Evolutionary conservation across 2,113 vertebrate species (phyloP).

Genomic region (Heteronetta atricapilla): DNA sequence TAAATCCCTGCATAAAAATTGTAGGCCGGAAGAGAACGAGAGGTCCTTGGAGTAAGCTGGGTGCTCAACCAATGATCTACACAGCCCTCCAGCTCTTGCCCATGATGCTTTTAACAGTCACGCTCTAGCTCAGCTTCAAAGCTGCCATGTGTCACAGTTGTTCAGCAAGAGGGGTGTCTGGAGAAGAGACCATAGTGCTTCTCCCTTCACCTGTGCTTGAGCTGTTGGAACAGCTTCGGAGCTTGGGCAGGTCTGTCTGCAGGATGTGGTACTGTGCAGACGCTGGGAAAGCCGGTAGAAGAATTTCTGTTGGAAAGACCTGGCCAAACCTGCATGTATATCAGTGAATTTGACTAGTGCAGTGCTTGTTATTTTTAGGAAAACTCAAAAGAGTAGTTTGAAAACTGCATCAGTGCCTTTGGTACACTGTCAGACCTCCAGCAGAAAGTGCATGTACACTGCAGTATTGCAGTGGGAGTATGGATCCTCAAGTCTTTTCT

Average conservation of each 20-base stretch:
- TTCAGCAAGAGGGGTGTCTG: neutral
- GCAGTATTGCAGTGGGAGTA: neutral
- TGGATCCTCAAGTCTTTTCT: neutral
- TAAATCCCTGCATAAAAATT: neutral
- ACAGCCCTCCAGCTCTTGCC: neutral
- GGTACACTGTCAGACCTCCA: neutral
- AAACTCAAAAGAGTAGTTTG: neutral
- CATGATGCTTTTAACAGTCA: neutral
- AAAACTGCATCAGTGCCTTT: neutral
- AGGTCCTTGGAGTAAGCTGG: neutral
- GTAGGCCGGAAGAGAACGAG: neutral
- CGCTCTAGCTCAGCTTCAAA: neutral
- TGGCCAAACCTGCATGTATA: neutral
- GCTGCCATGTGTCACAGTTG: neutral
- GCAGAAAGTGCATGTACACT: fast-evolving
- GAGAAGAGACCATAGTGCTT: neutral
- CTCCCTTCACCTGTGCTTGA: neutral
- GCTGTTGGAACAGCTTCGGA: neutral
- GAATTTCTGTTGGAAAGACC: neutral
- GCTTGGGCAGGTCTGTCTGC: neutral
- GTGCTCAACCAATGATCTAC: neutral
- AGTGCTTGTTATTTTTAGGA: neutral
- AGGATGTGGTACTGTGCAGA: neutral
- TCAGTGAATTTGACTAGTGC: neutral
- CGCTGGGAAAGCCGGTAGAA: neutral